phyloP scores from a whole-genome alignment of 2,113 vertebrate genomes.

The Lanius collurio region DNA sequence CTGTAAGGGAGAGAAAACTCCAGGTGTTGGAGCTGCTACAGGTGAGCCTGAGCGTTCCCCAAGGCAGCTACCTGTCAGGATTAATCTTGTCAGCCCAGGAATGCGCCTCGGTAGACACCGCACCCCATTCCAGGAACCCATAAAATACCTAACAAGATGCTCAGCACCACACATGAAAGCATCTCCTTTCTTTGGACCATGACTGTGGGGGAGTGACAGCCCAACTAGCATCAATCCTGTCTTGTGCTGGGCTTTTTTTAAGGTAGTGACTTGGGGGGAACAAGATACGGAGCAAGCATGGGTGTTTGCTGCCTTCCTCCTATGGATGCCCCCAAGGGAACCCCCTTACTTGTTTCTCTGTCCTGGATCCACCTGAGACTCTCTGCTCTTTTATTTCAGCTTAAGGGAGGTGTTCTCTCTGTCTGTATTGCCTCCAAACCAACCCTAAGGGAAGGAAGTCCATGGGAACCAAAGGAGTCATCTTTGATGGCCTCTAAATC shows the following conservation, averaged over 20 bases:
- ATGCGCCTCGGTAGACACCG: neutral
- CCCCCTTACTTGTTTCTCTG: neutral
- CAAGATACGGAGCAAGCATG: neutral
- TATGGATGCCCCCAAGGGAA: neutral
- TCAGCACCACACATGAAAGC: constrained; percentile 30
- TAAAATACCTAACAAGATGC: neutral
- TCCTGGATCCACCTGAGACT: neutral
- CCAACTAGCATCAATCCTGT: neutral
- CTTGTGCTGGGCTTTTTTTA: neutral
- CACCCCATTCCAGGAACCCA: constrained; percentile 52
- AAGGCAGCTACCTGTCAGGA: constrained; percentile 45
- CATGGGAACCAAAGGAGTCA: neutral
- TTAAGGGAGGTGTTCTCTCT: neutral
- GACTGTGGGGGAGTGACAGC: neutral
- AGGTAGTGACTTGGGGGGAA: neutral
- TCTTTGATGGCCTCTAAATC: neutral
- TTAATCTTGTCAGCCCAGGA: constrained; percentile 45
- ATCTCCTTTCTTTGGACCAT: neutral
- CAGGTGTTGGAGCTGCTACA: constrained; percentile 61
- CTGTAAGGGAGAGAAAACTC: constrained; percentile 27
- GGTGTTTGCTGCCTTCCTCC: neutral
- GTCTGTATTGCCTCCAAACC: neutral
- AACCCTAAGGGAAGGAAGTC: neutral
- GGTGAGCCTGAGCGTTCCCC: constrained; percentile 16
- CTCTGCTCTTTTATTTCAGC: neutral